Base-by-base conservation (phyloP, 2,113 vertebrate genomes). In the Callipepla californica region DNA sequence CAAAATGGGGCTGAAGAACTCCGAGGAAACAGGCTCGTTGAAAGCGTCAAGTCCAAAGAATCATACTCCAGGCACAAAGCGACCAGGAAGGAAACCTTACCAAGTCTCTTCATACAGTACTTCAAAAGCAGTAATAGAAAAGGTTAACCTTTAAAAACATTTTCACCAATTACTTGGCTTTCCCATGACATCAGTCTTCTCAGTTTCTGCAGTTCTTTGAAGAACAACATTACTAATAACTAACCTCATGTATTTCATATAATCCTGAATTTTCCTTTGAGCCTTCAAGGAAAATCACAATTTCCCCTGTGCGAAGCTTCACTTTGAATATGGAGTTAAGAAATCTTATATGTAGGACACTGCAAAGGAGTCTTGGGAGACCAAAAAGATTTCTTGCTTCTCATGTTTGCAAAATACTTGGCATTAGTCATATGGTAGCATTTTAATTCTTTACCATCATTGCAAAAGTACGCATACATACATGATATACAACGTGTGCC, bases 201-300 rank as follows among this genome's bases (percentile, higher is more conserved):
- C 76, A 55, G 79, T 91, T 96, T 94, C 88, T 90, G 30, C 62
- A 81, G 75, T 84, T 58, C 88, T 97, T 95, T 96, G 94, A 97
- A 97, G 91, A 95, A 55, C 47, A 82, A 51, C 75, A 50, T 78
- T 83, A 32, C 86, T 91, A 94, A 93, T 94, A 96, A 89, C 81
- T 94, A 95, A 93, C 92, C 32, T 95, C 62, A 57, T 89, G 81
- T 82, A 76, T 94, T 92, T 91, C 59, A 75, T 91, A 82, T 59
- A 95, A 91, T 95, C 57, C 59, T 92, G 75, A 90, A 42, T 92
- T 96, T 90, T 93, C 36, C 63, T 96, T 88, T 82, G 73, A 95
- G 90, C 59, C 57, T 85, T 94, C 50, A 84, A 88, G 84, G 58
- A 82, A 73, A 83, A 92, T 55, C 26, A 68, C 75, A 44, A 9